These are phyloP conservation scores for Amblyornis subalaris DNA, from an alignment of 2,113 vertebrate genomes.

Conservation along the genomic window DNA sequence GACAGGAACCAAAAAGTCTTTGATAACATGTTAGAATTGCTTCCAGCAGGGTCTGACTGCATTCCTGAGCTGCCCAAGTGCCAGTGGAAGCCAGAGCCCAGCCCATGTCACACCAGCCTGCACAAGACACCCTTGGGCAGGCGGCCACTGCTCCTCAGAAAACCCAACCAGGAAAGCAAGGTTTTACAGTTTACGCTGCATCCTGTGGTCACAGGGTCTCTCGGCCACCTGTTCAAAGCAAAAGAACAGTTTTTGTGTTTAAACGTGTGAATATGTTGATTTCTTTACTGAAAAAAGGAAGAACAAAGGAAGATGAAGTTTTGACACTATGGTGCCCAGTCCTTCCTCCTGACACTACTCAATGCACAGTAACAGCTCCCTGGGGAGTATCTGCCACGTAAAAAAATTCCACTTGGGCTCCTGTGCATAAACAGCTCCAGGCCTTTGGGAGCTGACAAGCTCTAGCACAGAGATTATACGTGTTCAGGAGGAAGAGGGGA, in stretches of 20 bases:
- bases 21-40: neutral
- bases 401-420: neutral
- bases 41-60: neutral
- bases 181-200: neutral
- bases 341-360: neutral
- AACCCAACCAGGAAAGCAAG: neutral
- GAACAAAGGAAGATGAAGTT: neutral
- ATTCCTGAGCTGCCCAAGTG: neutral
- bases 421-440: neutral
- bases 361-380: neutral
- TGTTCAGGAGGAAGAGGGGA: neutral
- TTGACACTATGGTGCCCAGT: neutral
- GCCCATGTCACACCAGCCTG: neutral
- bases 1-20: neutral
- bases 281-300: neutral
- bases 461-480: rapidly evolving
- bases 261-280: neutral
- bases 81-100: neutral
- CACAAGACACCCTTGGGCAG: neutral
- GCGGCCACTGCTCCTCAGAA: neutral
- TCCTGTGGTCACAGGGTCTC: neutral
- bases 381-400: neutral
- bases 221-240: neutral
- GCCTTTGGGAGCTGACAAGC: neutral
- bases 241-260: neutral